Evolutionary conservation across 2,888 invertebrate genomes (phyloP).

Genomic region (Steinernema hermaphroditum): DNA sequence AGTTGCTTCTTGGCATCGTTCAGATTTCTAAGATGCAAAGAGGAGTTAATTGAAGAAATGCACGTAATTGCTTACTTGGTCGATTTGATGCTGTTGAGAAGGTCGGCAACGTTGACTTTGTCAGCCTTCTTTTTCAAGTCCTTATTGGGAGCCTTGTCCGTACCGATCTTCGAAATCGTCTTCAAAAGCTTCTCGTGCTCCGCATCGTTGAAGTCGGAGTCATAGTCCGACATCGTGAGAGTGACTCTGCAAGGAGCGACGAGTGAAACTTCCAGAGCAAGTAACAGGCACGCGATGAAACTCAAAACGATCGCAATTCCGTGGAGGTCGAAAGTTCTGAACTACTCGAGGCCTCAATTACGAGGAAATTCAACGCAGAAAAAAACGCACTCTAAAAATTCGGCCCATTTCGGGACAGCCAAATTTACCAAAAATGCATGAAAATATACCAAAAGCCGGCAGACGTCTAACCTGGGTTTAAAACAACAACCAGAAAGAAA

Average conservation of each 20-base stretch:
- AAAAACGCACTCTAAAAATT: too few relatives aligned
- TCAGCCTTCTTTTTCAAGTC: conserved; percentile 28
- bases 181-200: conserved; percentile 23
- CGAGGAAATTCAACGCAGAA: too few relatives aligned
- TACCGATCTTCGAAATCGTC: conserved; percentile 17
- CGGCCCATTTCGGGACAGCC: too few relatives aligned
- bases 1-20: conserved; percentile 36
- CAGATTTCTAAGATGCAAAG: conserved; percentile 39
- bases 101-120: conserved; percentile 29
- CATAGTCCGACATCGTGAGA: conserved; percentile 1
- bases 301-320: too few relatives aligned
- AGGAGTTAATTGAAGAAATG: background rate
- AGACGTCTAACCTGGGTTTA: too few relatives aligned
- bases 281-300: too few relatives aligned
- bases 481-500: too few relatives aligned
- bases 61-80: conserved; percentile 28
- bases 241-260: background rate
- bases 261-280: too few relatives aligned
- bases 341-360: too few relatives aligned
- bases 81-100: conserved; percentile 33
- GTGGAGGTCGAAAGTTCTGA: too few relatives aligned
- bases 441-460: too few relatives aligned
- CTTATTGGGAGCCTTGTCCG: background rate
- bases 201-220: conserved; percentile 27
- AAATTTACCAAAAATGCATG: too few relatives aligned